These are phyloP conservation scores for Bombus fervidus DNA, from an alignment of 1,140 invertebrate species.

Conservation along the genomic window DNA sequence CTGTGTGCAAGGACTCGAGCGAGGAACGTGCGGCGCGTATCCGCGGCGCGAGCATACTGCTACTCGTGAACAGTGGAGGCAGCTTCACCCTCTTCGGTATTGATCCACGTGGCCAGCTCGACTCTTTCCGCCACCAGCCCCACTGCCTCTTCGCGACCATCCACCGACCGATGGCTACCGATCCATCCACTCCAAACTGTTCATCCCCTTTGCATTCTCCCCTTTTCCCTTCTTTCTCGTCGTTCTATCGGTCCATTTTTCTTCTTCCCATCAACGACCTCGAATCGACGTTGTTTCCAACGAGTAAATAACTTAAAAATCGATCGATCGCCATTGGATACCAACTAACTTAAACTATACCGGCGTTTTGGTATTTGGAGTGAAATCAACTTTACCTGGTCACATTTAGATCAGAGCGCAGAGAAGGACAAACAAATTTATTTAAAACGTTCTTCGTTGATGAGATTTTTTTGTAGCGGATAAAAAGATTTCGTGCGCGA, in stretches of 20 bases:
- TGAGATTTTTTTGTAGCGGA: background rate
- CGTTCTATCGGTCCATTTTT: background rate
- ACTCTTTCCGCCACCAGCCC: slow-evolving; percentile 32
- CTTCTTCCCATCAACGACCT: background rate
- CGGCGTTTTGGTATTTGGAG: too few species aligned
- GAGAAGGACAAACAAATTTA: background rate
- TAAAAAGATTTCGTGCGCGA: background rate
- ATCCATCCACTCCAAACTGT: background rate
- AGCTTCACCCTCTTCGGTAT: slow-evolving; percentile 62
- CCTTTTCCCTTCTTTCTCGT: background rate
- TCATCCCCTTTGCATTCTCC: background rate
- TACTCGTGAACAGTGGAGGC: slow-evolving; percentile 57
- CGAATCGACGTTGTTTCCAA: too few species aligned
- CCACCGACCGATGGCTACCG: slow-evolving; percentile 48
- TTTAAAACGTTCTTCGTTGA: background rate
- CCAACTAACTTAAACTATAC: too few species aligned
- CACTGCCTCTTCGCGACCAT: slow-evolving; percentile 34
- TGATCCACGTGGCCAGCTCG: slow-evolving; percentile 63
- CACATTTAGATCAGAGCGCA: background rate
- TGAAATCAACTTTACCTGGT: background rate
- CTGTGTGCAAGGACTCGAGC: slow-evolving; percentile 36
- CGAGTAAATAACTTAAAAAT: too few species aligned
- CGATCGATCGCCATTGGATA: too few species aligned
- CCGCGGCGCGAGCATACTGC: slow-evolving; percentile 70
- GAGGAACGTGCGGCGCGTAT: slow-evolving; percentile 63